Evolutionary conservation across 2,113 vertebrate species (phyloP).

Genomic region (Epinephelus fuscoguttatus): DNA sequence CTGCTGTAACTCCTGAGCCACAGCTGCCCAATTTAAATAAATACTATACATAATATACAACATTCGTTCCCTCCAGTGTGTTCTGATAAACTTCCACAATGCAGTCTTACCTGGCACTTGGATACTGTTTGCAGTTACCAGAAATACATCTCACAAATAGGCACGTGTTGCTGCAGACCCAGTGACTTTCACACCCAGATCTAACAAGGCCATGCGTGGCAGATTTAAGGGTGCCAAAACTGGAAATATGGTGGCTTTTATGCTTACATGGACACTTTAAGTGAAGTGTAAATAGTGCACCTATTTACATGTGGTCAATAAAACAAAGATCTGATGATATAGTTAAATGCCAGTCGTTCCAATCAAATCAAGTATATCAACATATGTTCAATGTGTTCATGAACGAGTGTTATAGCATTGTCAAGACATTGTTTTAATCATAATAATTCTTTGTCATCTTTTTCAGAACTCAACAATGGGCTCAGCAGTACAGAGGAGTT

Average conservation of each 20-base stretch:
- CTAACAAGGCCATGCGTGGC: neutral
- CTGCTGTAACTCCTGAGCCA: too few species aligned
- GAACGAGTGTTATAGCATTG: too few species aligned
- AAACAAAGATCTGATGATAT: neutral
- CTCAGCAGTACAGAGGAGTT: conserved; percentile 89
- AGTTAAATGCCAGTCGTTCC: too few species aligned
- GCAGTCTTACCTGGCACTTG: neutral
- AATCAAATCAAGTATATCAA: neutral
- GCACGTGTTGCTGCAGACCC: neutral
- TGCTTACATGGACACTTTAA: neutral
- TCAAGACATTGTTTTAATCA: too few species aligned
- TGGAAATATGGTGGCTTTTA: neutral
- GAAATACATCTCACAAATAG: neutral
- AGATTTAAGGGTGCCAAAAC: conserved; percentile 13
- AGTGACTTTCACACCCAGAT: neutral
- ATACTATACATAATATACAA: too few species aligned
- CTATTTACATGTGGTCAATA: neutral
- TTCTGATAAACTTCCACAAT: neutral
- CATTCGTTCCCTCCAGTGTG: neutral
- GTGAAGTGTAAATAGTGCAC: neutral
- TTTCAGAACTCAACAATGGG: conserved; percentile 91
- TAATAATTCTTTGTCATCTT: conserved; percentile 21
- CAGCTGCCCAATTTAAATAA: too few species aligned
- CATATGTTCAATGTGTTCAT: neutral
- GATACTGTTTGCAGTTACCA: neutral